Percentiles rank a stretch among this genome's conserved stretches.
Conservation (phyloP, 2,888 invertebrate genomes). For the Caenorhabditis zanzibari region DNA sequence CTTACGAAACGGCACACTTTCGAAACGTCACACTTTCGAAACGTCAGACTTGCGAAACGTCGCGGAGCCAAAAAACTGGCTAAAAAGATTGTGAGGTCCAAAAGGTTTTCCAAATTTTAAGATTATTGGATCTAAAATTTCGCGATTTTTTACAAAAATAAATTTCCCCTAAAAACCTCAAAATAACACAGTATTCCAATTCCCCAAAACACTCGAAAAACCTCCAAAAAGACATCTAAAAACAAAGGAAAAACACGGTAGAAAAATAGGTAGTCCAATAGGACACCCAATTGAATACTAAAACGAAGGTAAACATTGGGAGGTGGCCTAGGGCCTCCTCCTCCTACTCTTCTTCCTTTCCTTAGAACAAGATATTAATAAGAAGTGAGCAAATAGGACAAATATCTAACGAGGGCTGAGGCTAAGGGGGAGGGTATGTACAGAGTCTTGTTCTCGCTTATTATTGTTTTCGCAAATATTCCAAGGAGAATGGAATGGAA, state of each 20-base stretch:
- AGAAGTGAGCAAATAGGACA: constrained; percentile 62
- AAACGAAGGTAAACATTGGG: constrained; percentile 59
- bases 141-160: too few species aligned
- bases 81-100: too few species aligned
- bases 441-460: constrained; percentile 51
- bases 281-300: constrained; percentile 40
- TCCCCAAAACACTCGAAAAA: not conserved
- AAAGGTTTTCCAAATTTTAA: too few species aligned
- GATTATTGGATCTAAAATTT: too few species aligned
- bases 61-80: too few species aligned
- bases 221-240: not conserved
- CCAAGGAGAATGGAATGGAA: constrained; percentile 4
- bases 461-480: constrained; percentile 61
- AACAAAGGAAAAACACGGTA: not conserved
- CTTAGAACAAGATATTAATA: constrained; percentile 62
- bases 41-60: too few species aligned
- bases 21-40: too few species aligned
- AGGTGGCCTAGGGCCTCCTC: not conserved
- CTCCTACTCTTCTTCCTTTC: not conserved
- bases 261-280: constrained; percentile 2
- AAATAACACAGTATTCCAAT: not conserved
- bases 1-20: too few species aligned
- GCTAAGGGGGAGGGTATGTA: constrained; percentile 13
- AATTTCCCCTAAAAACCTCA: not conserved
- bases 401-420: constrained; percentile 48